Conservation (phyloP, 2,113 vertebrate genomes). For the Cephalophus harveyi region DNA sequence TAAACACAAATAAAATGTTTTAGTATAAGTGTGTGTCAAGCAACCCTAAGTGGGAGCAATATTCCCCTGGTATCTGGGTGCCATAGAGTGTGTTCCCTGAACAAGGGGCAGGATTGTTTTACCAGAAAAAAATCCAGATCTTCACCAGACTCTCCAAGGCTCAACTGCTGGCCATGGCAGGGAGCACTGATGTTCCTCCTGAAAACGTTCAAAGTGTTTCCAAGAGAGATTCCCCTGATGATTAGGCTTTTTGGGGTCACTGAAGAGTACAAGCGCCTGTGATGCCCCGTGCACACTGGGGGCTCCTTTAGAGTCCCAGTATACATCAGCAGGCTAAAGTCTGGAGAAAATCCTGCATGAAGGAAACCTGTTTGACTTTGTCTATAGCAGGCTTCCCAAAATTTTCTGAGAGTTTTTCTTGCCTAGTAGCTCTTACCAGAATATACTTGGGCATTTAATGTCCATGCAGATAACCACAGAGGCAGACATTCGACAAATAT, state of each 20-base stretch:
- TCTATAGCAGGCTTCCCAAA: background rate
- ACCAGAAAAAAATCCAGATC: background rate
- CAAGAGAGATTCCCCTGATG: background rate
- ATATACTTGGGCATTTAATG: background rate
- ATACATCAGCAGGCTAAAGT: background rate
- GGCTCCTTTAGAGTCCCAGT: background rate
- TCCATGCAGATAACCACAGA: background rate
- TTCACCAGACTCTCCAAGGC: background rate
- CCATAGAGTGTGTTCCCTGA: background rate
- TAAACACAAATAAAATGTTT: background rate
- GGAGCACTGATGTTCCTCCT: background rate
- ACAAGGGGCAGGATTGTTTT: background rate
- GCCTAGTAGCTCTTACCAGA: background rate
- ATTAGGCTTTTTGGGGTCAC: background rate
- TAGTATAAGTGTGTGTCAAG: background rate
- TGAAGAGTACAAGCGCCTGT: background rate
- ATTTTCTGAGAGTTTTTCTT: background rate
- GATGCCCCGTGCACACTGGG: fast-evolving
- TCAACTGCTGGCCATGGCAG: background rate
- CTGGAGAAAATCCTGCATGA: background rate
- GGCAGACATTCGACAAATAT: background rate
- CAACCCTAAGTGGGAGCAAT: background rate
- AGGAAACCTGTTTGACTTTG: background rate
- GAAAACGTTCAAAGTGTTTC: background rate
- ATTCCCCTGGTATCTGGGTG: background rate